A percentile compares a stretch with the other conserved stretches of the same genome.
phyloP scores from a whole-genome alignment of 1,140 invertebrate genomes.

The Tetramorium alpestre region DNA sequence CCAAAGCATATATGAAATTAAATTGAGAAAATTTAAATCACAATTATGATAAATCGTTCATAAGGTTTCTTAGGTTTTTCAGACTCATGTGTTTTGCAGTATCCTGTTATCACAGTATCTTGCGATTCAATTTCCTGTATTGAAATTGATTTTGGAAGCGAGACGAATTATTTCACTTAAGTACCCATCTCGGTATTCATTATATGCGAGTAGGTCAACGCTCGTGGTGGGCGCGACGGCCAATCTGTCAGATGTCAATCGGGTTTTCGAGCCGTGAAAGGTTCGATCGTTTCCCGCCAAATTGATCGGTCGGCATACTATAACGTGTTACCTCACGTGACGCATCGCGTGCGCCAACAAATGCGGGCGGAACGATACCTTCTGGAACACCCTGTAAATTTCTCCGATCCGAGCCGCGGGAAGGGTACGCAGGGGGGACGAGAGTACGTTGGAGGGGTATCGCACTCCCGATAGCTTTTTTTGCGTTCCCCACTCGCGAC shows the following conservation, averaged over 20 bases:
- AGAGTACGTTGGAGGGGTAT: not conserved
- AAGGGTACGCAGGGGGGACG: not conserved
- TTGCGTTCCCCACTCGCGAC: constrained; percentile 1
- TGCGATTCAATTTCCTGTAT: not conserved
- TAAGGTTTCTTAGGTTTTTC: not conserved
- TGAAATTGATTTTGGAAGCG: not conserved
- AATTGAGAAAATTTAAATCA: not conserved
- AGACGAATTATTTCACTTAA: constrained; percentile 38
- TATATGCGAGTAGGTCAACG: constrained; percentile 56
- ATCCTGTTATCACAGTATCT: no score
- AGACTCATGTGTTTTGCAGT: not conserved
- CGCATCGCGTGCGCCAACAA: constrained; percentile 62
- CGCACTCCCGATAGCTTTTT: constrained; percentile 49
- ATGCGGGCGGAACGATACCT: constrained; percentile 65
- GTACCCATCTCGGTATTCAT: constrained; percentile 40
- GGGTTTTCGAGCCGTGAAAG: constrained; percentile 63
- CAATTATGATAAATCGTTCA: not conserved
- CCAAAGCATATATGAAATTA: not conserved
- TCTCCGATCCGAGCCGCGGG: constrained; percentile 67
- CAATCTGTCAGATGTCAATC: constrained; percentile 67
- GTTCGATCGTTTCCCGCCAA: constrained; percentile 73
- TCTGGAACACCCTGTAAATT: constrained; percentile 77
- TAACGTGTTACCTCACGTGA: constrained; percentile 61
- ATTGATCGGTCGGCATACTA: constrained; percentile 62
- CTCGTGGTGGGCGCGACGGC: constrained; percentile 38